Conservation (phyloP, 2,888 invertebrate species). For the Eudasyphora cyanicolor region DNA sequence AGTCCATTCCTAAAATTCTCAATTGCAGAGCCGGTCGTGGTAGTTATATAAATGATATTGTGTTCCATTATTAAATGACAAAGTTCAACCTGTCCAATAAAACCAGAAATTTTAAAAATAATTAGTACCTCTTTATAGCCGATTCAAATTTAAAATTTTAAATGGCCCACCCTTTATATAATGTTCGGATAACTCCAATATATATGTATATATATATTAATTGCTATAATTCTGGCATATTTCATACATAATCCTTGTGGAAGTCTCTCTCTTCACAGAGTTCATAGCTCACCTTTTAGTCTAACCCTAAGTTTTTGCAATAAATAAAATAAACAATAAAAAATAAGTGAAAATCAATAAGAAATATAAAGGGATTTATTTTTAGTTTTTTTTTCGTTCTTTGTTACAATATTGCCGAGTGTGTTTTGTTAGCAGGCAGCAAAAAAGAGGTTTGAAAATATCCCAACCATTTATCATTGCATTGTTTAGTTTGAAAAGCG, state of each 20-base stretch:
- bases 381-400: neutral
- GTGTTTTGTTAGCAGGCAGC: neutral
- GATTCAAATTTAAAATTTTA: no score
- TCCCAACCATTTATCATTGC: neutral
- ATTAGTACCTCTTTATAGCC: no score
- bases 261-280: neutral
- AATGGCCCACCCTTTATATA: no score
- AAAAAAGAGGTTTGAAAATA: neutral
- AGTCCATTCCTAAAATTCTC: no score
- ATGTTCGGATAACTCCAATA: no score
- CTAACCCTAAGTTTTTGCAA: neutral
- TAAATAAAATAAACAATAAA: neutral
- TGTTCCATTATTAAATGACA: no score
- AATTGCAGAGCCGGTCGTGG: no score
- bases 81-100: no score
- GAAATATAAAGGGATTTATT: neutral
- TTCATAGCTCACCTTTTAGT: neutral
- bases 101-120: no score
- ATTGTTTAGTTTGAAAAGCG: neutral
- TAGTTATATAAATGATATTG: no score
- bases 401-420: neutral
- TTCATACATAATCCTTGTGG: neutral
- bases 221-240: neutral
- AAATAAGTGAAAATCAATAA: constrained; percentile 16
- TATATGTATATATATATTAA: neutral